A percentile compares a stretch with the other conserved stretches of the same genome.
Evolutionary conservation across 2,797 vertebrate genomes (phyloP).

Genomic region (Luscinia luscinia): DNA sequence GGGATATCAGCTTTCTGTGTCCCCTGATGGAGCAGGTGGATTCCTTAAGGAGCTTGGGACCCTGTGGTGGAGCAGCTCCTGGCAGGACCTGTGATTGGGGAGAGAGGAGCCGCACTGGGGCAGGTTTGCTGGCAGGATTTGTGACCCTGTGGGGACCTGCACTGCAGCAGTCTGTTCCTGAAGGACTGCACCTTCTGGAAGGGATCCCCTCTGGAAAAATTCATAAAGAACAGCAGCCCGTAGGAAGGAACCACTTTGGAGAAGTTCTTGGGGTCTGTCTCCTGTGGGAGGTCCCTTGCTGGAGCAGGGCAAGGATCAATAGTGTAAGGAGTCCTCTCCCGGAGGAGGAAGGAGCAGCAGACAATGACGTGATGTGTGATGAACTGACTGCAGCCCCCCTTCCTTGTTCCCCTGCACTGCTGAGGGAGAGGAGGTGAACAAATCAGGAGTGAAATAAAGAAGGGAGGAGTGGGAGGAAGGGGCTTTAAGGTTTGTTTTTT

Average conservation of each 20-base stretch:
- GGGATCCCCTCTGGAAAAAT: not conserved
- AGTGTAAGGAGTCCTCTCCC: not conserved
- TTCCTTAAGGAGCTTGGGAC: not conserved
- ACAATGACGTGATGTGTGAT: not conserved
- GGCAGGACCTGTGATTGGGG: not conserved
- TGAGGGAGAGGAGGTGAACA: not conserved
- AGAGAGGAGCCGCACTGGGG: not conserved
- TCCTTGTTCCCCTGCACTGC: fast-evolving
- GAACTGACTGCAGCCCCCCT: not conserved
- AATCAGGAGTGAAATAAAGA: not conserved
- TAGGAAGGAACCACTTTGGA: not conserved
- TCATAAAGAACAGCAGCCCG: not conserved
- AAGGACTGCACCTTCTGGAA: not conserved
- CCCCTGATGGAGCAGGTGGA: not conserved
- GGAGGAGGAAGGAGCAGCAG: not conserved
- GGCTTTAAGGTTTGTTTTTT: not conserved
- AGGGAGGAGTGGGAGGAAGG: not conserved
- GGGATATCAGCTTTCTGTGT: not conserved
- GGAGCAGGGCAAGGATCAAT: not conserved
- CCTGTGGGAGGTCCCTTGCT: too few relatives aligned
- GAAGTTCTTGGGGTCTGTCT: not conserved
- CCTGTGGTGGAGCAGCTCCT: not conserved
- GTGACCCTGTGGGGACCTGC: not conserved
- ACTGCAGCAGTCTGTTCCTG: not conserved
- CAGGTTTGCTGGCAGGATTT: not conserved